phyloP scores from a whole-genome alignment of 2,888 invertebrate genomes.

The Heliconius ethilla region DNA sequence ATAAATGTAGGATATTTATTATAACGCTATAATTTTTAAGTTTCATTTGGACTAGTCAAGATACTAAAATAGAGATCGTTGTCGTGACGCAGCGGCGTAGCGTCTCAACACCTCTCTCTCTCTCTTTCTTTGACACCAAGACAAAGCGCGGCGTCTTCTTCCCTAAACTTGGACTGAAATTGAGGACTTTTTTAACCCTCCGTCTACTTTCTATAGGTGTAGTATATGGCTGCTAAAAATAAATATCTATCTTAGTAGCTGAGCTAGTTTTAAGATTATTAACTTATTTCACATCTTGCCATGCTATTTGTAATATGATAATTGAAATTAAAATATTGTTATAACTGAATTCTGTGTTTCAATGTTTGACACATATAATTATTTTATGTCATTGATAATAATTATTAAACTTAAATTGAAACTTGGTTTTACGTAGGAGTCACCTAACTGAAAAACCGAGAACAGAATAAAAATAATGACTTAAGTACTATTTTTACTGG shows the following conservation, averaged over 20 bases:
- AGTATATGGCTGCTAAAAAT: background rate
- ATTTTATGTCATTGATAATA: background rate
- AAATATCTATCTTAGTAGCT: background rate
- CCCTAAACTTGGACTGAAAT: too few relatives aligned
- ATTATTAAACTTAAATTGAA: too few relatives aligned
- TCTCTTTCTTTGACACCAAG: background rate
- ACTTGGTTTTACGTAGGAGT: too few relatives aligned
- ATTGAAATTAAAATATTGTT: slow-evolving; percentile 15
- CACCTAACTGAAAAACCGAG: too few relatives aligned
- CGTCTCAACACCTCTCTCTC: too few relatives aligned
- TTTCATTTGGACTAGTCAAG: background rate
- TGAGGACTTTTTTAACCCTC: too few relatives aligned
- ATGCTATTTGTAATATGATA: slow-evolving; percentile 14
- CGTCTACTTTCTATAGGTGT: background rate
- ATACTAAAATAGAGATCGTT: background rate
- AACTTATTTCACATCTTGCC: background rate
- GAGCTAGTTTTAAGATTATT: background rate
- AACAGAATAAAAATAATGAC: too few relatives aligned
- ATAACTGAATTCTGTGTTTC: background rate
- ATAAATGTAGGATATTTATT: background rate
- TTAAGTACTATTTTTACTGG: too few relatives aligned
- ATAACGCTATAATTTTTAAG: background rate
- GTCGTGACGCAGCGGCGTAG: background rate
- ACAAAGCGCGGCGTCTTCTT: background rate
- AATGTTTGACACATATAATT: background rate